Evolutionary conservation across 2,113 vertebrate species (phyloP).

Genomic region (Aplodontia rufa): DNA sequence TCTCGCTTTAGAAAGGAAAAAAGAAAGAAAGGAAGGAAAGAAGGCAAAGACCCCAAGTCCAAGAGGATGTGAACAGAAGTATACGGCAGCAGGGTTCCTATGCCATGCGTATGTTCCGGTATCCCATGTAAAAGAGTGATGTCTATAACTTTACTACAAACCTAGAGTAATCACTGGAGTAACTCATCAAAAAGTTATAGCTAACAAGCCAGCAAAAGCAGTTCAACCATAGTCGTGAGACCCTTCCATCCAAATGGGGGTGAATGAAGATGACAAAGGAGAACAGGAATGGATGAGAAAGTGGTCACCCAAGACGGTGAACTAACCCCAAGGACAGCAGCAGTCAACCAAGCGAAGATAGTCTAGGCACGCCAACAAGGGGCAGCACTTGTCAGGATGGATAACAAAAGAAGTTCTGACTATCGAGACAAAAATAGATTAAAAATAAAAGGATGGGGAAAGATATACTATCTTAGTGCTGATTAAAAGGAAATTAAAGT

Average conservation of each 20-base stretch:
- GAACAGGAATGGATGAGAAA: background rate
- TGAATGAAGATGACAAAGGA: slow-evolving; percentile 10
- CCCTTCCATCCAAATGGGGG: background rate
- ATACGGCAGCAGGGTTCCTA: background rate
- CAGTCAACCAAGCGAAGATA: background rate
- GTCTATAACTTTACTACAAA: background rate
- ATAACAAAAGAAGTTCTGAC: background rate
- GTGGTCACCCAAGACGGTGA: background rate
- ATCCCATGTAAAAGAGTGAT: background rate
- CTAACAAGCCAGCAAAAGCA: background rate
- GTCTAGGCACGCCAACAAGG: background rate
- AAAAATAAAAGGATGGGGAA: background rate
- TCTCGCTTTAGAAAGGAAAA: no score
- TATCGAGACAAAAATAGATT: background rate
- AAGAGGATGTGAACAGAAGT: no score
- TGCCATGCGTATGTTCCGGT: background rate
- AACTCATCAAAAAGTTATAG: background rate
- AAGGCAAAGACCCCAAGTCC: no score
- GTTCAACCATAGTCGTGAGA: background rate
- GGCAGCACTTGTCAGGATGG: background rate
- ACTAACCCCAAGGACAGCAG: background rate
- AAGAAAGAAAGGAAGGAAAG: no score
- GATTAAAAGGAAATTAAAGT: background rate
- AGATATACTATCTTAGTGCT: background rate
- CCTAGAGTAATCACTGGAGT: background rate